Conservation (phyloP, 2,888 invertebrate species). For the Sinodicranocentrus sp. region DNA sequence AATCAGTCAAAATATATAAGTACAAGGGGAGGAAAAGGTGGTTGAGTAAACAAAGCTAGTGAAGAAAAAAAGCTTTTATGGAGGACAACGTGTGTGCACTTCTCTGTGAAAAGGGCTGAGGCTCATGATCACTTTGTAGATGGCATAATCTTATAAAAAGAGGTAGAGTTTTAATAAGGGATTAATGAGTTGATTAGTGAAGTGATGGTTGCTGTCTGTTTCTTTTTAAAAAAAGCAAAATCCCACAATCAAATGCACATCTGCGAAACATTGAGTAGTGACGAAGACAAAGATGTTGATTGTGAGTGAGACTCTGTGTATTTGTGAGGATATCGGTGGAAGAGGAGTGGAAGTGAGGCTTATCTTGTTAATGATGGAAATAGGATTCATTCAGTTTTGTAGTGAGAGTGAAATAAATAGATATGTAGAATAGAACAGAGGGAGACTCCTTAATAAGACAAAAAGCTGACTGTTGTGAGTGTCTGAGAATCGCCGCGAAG, state of each 20-base stretch:
- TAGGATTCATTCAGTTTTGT: slow-evolving; percentile 50
- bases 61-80: slow-evolving; percentile 13
- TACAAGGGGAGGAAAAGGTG: not conserved
- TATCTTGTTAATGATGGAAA: slow-evolving; percentile 64
- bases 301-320: slow-evolving; percentile 3
- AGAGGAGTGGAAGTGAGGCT: slow-evolving; percentile 60
- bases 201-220: slow-evolving; percentile 50
- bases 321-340: slow-evolving; percentile 38
- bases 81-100: not conserved
- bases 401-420: slow-evolving; percentile 10
- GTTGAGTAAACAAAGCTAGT: not conserved
- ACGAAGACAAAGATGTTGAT: slow-evolving; percentile 30
- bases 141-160: slow-evolving; percentile 21
- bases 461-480: not conserved
- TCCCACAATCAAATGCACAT: slow-evolving; percentile 53
- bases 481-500: slow-evolving; percentile 2
- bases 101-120: too few species aligned
- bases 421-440: not conserved
- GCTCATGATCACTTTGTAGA: too few species aligned
- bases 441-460: not conserved
- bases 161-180: slow-evolving; percentile 63
- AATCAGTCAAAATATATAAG: slow-evolving; percentile 57
- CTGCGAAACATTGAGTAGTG: slow-evolving; percentile 49
- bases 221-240: not conserved
- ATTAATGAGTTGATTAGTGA: slow-evolving; percentile 67